Evolutionary conservation across 1,140 invertebrate genomes (phyloP).

Genomic region (Limonius californicus): DNA sequence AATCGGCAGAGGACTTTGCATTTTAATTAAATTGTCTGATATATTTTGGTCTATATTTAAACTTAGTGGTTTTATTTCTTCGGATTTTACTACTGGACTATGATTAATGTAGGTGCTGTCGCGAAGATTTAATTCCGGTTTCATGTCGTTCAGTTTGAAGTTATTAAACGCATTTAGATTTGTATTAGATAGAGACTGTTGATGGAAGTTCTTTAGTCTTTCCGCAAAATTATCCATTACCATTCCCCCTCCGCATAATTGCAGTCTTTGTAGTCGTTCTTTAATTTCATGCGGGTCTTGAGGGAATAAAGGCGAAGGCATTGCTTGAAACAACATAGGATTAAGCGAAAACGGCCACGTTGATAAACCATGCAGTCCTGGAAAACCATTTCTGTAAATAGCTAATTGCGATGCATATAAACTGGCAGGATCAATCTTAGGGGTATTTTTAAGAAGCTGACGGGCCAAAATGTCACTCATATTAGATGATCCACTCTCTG

Average conservation of each 20-base stretch:
- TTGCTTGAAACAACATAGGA: constrained; percentile 52
- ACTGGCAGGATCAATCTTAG: constrained; percentile 53
- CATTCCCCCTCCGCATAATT: constrained; percentile 62
- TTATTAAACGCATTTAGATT: constrained; percentile 19
- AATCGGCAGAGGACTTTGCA: constrained; percentile 36
- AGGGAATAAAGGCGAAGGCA: constrained; percentile 51
- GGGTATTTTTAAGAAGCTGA: constrained; percentile 58
- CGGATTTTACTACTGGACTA: neutral
- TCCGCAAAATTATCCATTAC: constrained; percentile 53
- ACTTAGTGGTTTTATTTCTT: constrained; percentile 37
- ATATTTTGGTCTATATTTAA: constrained; percentile 33
- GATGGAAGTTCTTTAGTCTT: constrained; percentile 29
- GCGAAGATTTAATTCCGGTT: constrained; percentile 14
- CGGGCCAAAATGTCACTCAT: constrained; percentile 55
- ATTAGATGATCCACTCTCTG: constrained; percentile 45
- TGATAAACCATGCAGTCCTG: constrained; percentile 44
- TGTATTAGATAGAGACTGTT: constrained; percentile 18
- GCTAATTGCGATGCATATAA: constrained; percentile 55
- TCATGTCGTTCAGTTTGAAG: constrained; percentile 21
- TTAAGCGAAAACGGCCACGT: constrained; percentile 49
- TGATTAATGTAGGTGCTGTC: constrained; percentile 3
- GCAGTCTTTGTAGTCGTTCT: constrained; percentile 56
- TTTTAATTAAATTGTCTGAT: constrained; percentile 29
- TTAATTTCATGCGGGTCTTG: constrained; percentile 61
- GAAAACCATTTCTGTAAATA: constrained; percentile 48